Base-by-base conservation (phyloP, 2,888 invertebrate species). In the Bugulina stolonifera region DNA sequence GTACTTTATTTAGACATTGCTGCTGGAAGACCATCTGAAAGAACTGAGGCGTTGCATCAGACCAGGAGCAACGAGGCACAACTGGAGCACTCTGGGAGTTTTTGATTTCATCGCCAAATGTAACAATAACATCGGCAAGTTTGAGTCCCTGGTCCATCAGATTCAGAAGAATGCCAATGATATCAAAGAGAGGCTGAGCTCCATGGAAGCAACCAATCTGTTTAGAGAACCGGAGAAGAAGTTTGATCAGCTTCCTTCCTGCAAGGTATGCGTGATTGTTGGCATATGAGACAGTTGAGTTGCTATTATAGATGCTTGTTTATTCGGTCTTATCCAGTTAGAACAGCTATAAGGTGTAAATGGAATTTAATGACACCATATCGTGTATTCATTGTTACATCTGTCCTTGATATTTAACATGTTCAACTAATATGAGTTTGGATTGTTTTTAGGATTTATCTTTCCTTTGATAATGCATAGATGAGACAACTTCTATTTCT, bases 41-140 rank as follows among this genome's bases (percentile, higher is more conserved):
- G 81, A 83, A 23, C 73, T 85, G 64, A 77, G 81, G 23, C 77
- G 84, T 35, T 81, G 82, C 25, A 80, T 85, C 73, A 88, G 92
- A 78, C 92, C 93, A 1, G 94, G 94, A 0, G 86, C 92, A 0
- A 90, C 90, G 1, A 88, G 93, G 35, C 89, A 93, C 73, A 91
- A 91, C 64, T 95, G 95, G 94, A 90, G 90, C 75, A 92, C 93
- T 0, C 87, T 94, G 22, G 91, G 91, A 34, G 92, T 94, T 58
- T 86, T 86, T 23, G 91, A 92, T 74, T 95, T 91, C 81, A 87
- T 89, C 1, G 81, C 84, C 0, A 86, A 86, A 69, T 89, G 90
- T 76, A 85, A 86, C 71, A 81, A 84, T 81, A 82, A 83, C 14
- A 85, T 85, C 71, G 82, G 81, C 71, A 85, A 85, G 75, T 84